Percentiles rank a stretch among this genome's conserved stretches.
Conservation (phyloP, 2,888 invertebrate genomes). For the Acanthopleura granulata region DNA sequence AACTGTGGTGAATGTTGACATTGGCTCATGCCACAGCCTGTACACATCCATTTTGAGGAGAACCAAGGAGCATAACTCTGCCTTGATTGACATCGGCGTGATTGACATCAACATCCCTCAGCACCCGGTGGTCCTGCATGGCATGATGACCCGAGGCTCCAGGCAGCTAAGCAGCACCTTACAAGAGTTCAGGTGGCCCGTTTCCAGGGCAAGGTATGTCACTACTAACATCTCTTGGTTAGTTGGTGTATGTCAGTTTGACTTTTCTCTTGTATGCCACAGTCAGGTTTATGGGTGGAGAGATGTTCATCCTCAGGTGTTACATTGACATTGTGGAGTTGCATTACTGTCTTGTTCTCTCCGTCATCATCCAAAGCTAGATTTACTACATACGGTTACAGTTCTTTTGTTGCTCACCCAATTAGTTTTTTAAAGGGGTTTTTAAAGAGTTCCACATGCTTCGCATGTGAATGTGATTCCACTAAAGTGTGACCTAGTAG, state of each 20-base stretch:
- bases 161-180: constrained; percentile 92
- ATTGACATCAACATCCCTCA: constrained; percentile 97
- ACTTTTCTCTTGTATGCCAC: constrained; percentile 62
- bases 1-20: constrained; percentile 92
- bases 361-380: too few relatives aligned
- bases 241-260: constrained; percentile 91
- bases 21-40: constrained; percentile 91
- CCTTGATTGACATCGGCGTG: constrained; percentile 87
- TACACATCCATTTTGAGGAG: constrained; percentile 86
- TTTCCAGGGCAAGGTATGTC: constrained; percentile 54
- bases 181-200: constrained; percentile 75
- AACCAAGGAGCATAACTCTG: constrained; percentile 82
- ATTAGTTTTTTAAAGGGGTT: too few relatives aligned
- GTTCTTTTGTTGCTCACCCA: too few relatives aligned
- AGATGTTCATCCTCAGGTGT: too few relatives aligned
- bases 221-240: constrained; percentile 41
- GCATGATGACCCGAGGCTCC: constrained; percentile 93
- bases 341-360: too few relatives aligned
- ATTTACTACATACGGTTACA: too few relatives aligned
- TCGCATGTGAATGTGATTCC: too few relatives aligned
- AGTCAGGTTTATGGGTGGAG: constrained; percentile 47
- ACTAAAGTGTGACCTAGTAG: too few relatives aligned
- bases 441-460: too few relatives aligned
- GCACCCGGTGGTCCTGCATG: constrained; percentile 97
- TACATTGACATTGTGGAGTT: background rate